A percentile compares a stretch with the other conserved stretches of the same genome.
phyloP scores from a whole-genome alignment of 2,888 invertebrate genomes.

The Ctena decussata region DNA sequence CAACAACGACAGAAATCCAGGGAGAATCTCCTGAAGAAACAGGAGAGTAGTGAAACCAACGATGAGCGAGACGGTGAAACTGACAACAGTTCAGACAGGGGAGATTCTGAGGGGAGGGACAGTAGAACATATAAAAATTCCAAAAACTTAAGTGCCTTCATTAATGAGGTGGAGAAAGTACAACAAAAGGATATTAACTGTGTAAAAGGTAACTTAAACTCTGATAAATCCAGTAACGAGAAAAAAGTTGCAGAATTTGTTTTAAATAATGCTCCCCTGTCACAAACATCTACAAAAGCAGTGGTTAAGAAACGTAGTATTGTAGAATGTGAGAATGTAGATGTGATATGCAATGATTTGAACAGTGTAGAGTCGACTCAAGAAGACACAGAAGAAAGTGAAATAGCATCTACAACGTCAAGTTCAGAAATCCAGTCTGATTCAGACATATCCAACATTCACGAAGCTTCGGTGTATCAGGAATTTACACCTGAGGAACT shows the following conservation, averaged over 20 bases:
- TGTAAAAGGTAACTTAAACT: conserved; percentile 53
- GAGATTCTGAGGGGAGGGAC: conserved; percentile 46
- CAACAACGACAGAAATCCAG: conserved; percentile 74
- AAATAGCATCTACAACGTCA: conserved; percentile 79
- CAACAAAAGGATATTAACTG: conserved; percentile 79
- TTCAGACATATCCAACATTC: conserved; percentile 69
- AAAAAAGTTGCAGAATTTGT: conserved; percentile 74
- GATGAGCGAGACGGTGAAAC: conserved; percentile 61
- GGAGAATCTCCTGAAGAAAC: conserved; percentile 61
- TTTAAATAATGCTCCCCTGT: conserved; percentile 77
- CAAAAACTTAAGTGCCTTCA: conserved; percentile 85
- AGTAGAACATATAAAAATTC: conserved; percentile 75
- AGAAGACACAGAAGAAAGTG: conserved; percentile 77
- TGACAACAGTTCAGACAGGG: conserved; percentile 59
- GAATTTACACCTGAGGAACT: conserved; percentile 80
- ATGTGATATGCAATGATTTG: conserved; percentile 85
- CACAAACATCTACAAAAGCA: conserved; percentile 50
- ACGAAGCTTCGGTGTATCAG: conserved; percentile 56
- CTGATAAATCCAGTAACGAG: conserved; percentile 56
- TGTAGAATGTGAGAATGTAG: conserved; percentile 83
- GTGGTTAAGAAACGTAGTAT: conserved; percentile 74
- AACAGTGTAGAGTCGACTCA: conserved; percentile 73
- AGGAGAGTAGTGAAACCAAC: conserved; percentile 57
- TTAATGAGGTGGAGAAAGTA: conserved; percentile 83
- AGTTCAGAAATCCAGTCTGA: conserved; percentile 80